Base-by-base conservation (phyloP, 1,140 invertebrate species). In the Globodera ellingtonae region DNA sequence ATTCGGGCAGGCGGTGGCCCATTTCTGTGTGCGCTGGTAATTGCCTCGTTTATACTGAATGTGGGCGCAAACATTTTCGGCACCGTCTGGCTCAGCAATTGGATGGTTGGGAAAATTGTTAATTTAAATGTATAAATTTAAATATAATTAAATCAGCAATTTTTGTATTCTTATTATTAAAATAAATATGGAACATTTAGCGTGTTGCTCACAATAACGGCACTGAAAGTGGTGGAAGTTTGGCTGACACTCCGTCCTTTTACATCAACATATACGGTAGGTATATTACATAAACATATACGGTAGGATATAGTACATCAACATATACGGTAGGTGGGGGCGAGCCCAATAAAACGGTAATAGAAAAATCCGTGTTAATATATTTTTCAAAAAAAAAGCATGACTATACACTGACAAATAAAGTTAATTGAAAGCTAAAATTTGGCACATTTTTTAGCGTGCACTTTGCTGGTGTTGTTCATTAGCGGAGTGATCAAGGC, bases 31-130 rank as follows among this genome's bases (percentile, higher is more conserved):
- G 18, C 90, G 24, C 74, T 92, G 15, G 90, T 93, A 7, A 80
- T 93, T 50, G 71, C 92, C 0, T 89, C 90, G 35, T 93, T 93
- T 80, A 84, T 92, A 4, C 56, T 93, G 8, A 92, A 92, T 81
- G 91, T 93, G 48, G 91, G 91, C 1, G 90, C 91, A 21, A 90
- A 91, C 18, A 89, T 90, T 24, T 93, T 93, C 78, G 92, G 92
- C 79, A 92, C 91, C 74, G 93, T 92, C 91, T 94, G 93, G 92
- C 89, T 94, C 3, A 92, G 93, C 7, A 87, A 90, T 79, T 94
- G 93, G 93, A 90, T 94, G 47, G 56, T 62, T 6, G 13, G 56
- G 5, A 35, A 35, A 35, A 35, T 35, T 35, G 35, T 35, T 35
- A 35, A 35, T 35, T 35, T 35, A 35, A 35, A 35, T 35, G 35